These are phyloP conservation scores for Trichoplusia ni DNA, from an alignment of 1,140 invertebrate species.

Conservation along the genomic window DNA sequence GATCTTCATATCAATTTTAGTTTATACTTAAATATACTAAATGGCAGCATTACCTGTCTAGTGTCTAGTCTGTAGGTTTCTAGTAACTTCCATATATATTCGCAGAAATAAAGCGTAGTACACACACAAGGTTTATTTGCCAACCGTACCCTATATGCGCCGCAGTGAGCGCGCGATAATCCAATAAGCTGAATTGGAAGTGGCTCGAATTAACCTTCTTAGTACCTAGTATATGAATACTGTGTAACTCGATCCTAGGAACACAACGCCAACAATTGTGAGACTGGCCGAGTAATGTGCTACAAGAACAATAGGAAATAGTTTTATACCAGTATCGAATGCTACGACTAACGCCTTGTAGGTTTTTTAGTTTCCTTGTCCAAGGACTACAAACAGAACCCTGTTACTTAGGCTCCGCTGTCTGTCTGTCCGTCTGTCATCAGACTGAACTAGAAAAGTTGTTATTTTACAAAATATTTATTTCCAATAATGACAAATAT, in stretches of 20 bases:
- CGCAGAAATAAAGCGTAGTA: neutral
- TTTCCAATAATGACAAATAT: too few species aligned
- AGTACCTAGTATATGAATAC: slow-evolving; percentile 27
- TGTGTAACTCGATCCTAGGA: slow-evolving; percentile 6
- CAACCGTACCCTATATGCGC: neutral
- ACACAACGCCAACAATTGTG: slow-evolving; percentile 2
- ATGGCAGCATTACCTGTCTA: too few species aligned
- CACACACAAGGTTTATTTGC: neutral
- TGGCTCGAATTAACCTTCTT: slow-evolving; percentile 56
- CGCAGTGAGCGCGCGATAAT: slow-evolving; percentile 41
- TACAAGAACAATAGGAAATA: neutral
- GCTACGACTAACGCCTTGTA: neutral
- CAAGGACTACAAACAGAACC: too few species aligned
- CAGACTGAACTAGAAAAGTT: too few species aligned
- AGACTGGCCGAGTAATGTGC: neutral
- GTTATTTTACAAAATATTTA: too few species aligned
- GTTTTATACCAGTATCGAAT: neutral
- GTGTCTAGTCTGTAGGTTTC: neutral
- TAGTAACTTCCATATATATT: too few species aligned
- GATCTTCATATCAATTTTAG: too few species aligned
- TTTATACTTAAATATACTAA: too few species aligned
- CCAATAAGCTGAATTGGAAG: slow-evolving; percentile 59
- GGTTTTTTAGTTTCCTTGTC: too few species aligned
- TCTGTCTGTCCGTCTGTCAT: too few species aligned
- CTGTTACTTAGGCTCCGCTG: too few species aligned